Evolutionary conservation across 2,113 vertebrate species (phyloP).

Genomic region (Paracanthobrama guichenoti): DNA sequence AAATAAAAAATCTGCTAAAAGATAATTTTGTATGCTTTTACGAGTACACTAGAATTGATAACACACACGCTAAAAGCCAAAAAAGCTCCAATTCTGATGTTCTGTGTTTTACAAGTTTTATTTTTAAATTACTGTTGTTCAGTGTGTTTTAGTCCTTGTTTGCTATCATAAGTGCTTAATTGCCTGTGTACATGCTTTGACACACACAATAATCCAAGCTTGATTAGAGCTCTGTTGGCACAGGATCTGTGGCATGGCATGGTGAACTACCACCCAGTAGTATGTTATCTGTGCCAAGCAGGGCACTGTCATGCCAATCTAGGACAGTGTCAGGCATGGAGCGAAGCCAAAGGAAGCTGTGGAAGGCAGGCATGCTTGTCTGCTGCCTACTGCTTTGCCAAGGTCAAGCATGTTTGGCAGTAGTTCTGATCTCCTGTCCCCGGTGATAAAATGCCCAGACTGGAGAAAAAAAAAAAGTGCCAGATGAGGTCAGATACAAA

Average conservation of each 20-base stretch:
- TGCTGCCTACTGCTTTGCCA: slow-evolving; percentile 64
- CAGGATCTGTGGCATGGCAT: slow-evolving; percentile 57
- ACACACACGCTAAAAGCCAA: not conserved
- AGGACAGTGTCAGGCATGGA: slow-evolving; percentile 64
- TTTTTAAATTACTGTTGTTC: slow-evolving; percentile 2
- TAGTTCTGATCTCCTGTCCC: slow-evolving; percentile 55
- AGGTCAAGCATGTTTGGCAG: slow-evolving; percentile 75
- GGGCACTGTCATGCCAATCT: slow-evolving; percentile 51
- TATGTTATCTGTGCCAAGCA: slow-evolving; percentile 67
- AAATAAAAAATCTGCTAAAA: not conserved
- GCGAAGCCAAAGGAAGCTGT: slow-evolving; percentile 57
- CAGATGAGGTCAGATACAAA: slow-evolving; percentile 23
- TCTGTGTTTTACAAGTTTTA: not conserved
- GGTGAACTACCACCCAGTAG: slow-evolving; percentile 68
- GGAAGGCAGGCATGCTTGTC: slow-evolving; percentile 50
- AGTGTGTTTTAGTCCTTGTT: not conserved
- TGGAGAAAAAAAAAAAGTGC: slow-evolving; percentile 1
- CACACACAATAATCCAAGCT: slow-evolving; percentile 52
- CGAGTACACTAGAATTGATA: not conserved
- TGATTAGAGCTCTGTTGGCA: slow-evolving; percentile 64
- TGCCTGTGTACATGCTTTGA: slow-evolving; percentile 37
- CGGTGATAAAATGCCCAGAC: slow-evolving; percentile 19
- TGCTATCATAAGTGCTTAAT: slow-evolving; percentile 41
- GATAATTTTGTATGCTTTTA: not conserved
- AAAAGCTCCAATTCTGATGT: not conserved